Percentiles rank a stretch among this genome's conserved stretches.
phyloP scores from a whole-genome alignment of 2,888 invertebrate species.

The Auanema freiburgensis region DNA sequence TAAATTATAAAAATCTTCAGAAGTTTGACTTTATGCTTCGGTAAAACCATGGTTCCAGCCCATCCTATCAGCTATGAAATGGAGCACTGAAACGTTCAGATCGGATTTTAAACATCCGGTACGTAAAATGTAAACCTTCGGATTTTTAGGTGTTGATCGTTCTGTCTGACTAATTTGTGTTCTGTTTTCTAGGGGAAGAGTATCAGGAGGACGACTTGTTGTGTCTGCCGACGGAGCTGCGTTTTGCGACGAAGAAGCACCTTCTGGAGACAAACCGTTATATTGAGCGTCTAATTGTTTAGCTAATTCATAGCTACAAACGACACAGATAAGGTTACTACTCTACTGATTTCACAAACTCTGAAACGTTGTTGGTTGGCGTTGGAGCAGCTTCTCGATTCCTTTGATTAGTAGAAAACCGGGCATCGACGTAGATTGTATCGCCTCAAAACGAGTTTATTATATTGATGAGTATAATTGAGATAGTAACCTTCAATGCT shows the following conservation, averaged over 20 bases:
- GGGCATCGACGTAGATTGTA: slow-evolving; percentile 3
- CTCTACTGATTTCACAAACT: slow-evolving; percentile 2
- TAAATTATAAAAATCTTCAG: too few species aligned
- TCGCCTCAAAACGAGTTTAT: slow-evolving; percentile 8
- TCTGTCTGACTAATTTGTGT: too few species aligned
- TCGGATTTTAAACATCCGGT: too few species aligned
- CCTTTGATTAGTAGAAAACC: not conserved
- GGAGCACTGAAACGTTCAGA: too few species aligned
- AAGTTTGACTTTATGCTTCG: too few species aligned
- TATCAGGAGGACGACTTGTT: not conserved
- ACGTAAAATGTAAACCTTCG: too few species aligned
- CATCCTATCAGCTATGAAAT: too few species aligned
- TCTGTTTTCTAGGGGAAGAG: too few species aligned
- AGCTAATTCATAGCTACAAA: slow-evolving; percentile 11
- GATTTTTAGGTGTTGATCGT: too few species aligned
- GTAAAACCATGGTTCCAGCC: too few species aligned
- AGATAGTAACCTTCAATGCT: slow-evolving; percentile 13
- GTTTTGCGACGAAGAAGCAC: not conserved
- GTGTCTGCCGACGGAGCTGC: not conserved
- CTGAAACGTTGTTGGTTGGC: not conserved
- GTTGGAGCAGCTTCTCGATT: not conserved
- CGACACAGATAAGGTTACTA: not conserved
- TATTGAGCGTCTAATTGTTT: slow-evolving; percentile 7
- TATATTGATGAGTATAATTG: too few species aligned
- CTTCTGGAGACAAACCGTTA: slow-evolving; percentile 1